Evolutionary conservation across 2,113 vertebrate genomes (phyloP), one percentile per base, ranked within the genome.

Genomic region (Morone chrysops): DNA sequence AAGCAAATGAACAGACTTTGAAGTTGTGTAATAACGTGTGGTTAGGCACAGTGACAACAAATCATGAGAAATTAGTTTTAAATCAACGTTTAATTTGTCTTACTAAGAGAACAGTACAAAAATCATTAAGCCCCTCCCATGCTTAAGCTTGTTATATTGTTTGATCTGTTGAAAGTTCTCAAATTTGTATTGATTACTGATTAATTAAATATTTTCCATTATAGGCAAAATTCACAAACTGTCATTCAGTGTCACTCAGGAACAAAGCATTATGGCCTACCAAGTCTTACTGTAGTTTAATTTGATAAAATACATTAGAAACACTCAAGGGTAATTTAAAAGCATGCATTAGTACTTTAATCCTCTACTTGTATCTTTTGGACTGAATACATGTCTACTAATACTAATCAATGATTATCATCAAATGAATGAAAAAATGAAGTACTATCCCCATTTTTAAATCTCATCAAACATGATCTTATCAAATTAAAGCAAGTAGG

Each of bases 71-170:
- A 51, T 57, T 18, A 14, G 25, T 75, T 40, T 62, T 8, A 45
- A 75, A 36, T 66, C 20, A 65, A 61, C 43, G n/a, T 84, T 90
- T 84, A 76, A 80, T 88, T 57, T 0, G 57, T 86, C 66, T 59
- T 16, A 59, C 4, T 60, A 56, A 66, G 48, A 63, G 67, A 73
- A 45, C 7, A 69, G 56, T 70, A 56, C 47, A 90, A 53, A 74
- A 36, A n/a, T 40, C 31, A 70, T 2, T 16, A 38, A 4, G 8
- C 62, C 5, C 4, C 17, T 62, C 9, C 0, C 2, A 77, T 38
- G 6, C 22, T 41, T 62, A 38, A 60, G n/a, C 16, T 18, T 25
- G 38, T 36, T 41, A 54, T 43, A 74, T 5, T 3, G 2, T 72
- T 75, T 76, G 16, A 53, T 66, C n/a, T 20, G 45, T 9, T 22